Base-by-base conservation (phyloP, 2,113 vertebrate genomes). In the Murina feae region DNA sequence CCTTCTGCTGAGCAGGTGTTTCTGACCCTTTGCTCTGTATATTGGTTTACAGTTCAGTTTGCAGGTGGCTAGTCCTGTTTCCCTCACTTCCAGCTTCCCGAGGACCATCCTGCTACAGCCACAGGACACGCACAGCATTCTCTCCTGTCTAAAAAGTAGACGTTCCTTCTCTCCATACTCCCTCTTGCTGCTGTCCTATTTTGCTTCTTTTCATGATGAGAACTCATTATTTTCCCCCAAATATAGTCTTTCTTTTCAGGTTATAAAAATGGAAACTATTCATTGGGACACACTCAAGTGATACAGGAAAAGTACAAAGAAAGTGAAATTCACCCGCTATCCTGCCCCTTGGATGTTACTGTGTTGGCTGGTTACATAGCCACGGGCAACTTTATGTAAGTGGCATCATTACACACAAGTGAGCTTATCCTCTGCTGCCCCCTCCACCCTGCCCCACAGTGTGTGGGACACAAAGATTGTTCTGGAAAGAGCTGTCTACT, bases 201-300 rank as follows among this genome's bases (percentile, higher is more conserved):
- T 97, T 23, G 37, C 76, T 80, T 63, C 69, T 90, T 90, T 84
- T 86, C 86, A 90, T 32, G 23, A 87, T 30, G 8, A 3, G 58
- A 79, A 76, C 51, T 75, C 71, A 68, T 90, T 69, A 37, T 69
- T 69, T 93, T 88, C 92, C 4, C 72, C 71, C 76, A 71, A 88
- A 91, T 94, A 89, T 66, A 92, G 86, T 63, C 79, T 47, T 47
- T 84, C 80, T 87, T 95, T 89, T 91, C 79, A 90, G 90, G n/a
- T 94, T 95, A 65, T 60, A 94, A 93, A 96, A 96, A 78, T 88
- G 78, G 92, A 94, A 68, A 44, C 71, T 60, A 89, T 94, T 91
- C 79, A 81, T 14, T 84, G 78, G 37, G 42, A 51, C 78, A 88
- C 35, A 81, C 47, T 86, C 80, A 49, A 42, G 78, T 49, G 90